These are phyloP conservation scores for Lampris incognitus DNA, from an alignment of 2,113 vertebrate genomes.

Conservation along the genomic window DNA sequence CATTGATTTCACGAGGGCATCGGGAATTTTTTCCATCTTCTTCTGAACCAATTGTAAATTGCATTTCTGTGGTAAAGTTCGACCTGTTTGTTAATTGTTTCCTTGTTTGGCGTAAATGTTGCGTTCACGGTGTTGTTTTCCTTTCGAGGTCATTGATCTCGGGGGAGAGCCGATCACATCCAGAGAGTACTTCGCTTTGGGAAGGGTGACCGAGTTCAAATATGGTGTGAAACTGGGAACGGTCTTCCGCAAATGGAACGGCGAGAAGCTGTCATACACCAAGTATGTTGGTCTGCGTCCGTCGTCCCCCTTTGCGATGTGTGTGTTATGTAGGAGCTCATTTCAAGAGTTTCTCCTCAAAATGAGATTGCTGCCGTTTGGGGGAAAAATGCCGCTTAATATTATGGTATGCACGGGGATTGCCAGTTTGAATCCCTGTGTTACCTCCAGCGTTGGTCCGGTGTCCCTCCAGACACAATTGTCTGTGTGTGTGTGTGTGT, in stretches of 20 bases:
- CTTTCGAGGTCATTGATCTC: conserved; percentile 90
- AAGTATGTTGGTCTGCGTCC: conserved; percentile 75
- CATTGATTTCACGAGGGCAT: too few species aligned
- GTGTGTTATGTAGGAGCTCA: too few species aligned
- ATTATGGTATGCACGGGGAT: too few species aligned
- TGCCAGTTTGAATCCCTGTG: too few species aligned
- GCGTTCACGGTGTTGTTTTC: conserved; percentile 13
- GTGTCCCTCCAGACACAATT: too few species aligned
- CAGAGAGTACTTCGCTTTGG: conserved; percentile 83
- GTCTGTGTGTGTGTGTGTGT: too few species aligned
- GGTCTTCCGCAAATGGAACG: conserved; percentile 88
- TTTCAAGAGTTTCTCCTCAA: not conserved
- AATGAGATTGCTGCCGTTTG: not conserved
- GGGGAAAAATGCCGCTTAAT: too few species aligned
- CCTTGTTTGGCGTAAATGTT: not conserved
- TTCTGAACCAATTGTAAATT: not conserved
- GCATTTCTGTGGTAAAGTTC: not conserved
- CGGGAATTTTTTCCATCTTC: not conserved
- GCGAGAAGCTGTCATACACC: conserved; percentile 90
- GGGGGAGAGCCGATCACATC: conserved; percentile 84
- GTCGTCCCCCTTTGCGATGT: not conserved
- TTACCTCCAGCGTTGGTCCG: too few species aligned
- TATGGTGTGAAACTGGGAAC: conserved; percentile 89
- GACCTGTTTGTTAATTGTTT: not conserved
- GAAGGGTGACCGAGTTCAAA: conserved; percentile 94